Conservation (phyloP, 2,113 vertebrate genomes). For the Danionella cerebrum region DNA sequence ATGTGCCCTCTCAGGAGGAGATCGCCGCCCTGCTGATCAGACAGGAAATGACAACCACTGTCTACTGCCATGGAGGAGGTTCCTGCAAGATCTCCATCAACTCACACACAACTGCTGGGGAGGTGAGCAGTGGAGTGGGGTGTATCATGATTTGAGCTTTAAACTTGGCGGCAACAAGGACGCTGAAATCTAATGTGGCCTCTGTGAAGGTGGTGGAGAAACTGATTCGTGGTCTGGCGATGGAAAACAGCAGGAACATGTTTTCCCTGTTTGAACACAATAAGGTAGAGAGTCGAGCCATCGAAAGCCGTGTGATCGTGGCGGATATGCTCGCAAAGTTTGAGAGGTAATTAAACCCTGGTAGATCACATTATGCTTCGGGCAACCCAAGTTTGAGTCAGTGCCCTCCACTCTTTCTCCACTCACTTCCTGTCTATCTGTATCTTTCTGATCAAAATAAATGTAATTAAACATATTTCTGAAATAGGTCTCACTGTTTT, state of each 20-base stretch:
- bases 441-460: too few relatives aligned
- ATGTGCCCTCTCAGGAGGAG: conserved; percentile 87
- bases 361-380: too few relatives aligned
- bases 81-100: conserved; percentile 93
- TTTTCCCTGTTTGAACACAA: conserved; percentile 96
- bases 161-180: too few relatives aligned
- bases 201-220: conserved; percentile 89
- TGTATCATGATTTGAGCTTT: too few relatives aligned
- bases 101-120: conserved; percentile 86
- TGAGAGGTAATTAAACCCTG: conserved; percentile 77
- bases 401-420: too few relatives aligned
- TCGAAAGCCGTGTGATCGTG: conserved; percentile 92
- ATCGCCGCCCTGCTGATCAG: conserved; percentile 80
- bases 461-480: background rate
- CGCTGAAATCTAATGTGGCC: background rate
- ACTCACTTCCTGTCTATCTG: too few relatives aligned
- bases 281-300: conserved; percentile 75
- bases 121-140: conserved; percentile 57
- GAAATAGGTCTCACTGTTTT: background rate
- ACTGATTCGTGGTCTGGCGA: conserved; percentile 89
- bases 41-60: conserved; percentile 86
- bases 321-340: conserved; percentile 94
- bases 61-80: conserved; percentile 87
- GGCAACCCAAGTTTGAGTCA: too few relatives aligned
- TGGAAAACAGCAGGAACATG: conserved; percentile 98